phyloP scores from a whole-genome alignment of 2,797 vertebrate genomes.

The Galagoides demidoff region DNA sequence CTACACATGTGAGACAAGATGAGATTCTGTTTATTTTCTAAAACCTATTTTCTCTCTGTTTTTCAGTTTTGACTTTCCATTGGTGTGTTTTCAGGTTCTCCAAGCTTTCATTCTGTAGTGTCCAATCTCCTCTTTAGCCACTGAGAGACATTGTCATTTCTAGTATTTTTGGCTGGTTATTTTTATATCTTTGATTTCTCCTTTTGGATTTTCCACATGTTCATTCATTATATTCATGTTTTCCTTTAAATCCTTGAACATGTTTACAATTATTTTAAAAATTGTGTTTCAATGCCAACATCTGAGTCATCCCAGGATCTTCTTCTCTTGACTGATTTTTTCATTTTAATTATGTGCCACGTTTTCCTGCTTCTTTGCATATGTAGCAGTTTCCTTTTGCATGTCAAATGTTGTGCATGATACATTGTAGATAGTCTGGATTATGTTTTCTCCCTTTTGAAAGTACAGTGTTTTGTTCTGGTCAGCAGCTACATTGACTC shows the following conservation, averaged over 20 bases:
- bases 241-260: conserved; percentile 24
- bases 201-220: neutral
- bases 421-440: neutral
- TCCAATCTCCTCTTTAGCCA: neutral
- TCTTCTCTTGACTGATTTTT: neutral
- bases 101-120: neutral
- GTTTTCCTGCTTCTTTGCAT: conserved; percentile 8
- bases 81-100: neutral
- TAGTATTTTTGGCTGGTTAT: neutral
- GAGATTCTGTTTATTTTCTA: neutral
- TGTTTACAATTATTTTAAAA: conserved; percentile 2
- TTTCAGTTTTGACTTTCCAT: neutral
- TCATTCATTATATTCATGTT: neutral
- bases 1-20: neutral
- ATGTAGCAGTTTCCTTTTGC: neutral
- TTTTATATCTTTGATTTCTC: neutral
- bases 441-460: neutral
- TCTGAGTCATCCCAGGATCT: neutral
- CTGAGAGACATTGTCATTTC: neutral
- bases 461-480: conserved; percentile 11
- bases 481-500: neutral
- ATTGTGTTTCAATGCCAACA: conserved; percentile 3
- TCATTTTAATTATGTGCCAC: neutral
- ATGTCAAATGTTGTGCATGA: neutral
- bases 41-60: conserved; percentile 3